phyloP scores from a whole-genome alignment of 2,888 invertebrate genomes.

The Chloroclystis v-ata region DNA sequence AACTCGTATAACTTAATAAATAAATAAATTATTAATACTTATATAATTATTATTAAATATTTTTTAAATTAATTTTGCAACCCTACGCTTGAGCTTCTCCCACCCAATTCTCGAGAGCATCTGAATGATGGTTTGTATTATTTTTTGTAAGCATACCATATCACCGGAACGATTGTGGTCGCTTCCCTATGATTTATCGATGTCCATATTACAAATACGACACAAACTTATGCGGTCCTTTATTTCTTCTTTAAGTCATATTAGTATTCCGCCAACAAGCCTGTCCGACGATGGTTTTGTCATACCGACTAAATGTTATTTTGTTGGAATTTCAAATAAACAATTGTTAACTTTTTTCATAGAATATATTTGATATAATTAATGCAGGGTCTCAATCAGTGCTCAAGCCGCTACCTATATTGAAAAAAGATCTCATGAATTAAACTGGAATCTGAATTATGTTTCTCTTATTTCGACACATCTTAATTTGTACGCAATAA shows the following conservation, averaged over 20 bases:
- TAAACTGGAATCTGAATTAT: constrained; percentile 49
- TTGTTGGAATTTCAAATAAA: constrained; percentile 76
- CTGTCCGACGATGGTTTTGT: constrained; percentile 73
- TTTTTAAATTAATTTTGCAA: constrained; percentile 28
- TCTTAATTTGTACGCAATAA: constrained; percentile 69
- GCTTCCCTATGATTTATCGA: constrained; percentile 77
- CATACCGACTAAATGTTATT: constrained; percentile 77
- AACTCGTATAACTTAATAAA: too few relatives aligned
- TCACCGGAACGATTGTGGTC: constrained; percentile 77
- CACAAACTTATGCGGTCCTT: constrained; percentile 74
- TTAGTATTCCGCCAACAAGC: constrained; percentile 76
- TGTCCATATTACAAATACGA: constrained; percentile 78
- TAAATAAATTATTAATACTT: too few relatives aligned
- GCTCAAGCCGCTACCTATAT: constrained; percentile 53
- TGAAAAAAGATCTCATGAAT: constrained; percentile 63
- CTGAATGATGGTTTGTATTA: constrained; percentile 74
- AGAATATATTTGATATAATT: constrained; percentile 61
- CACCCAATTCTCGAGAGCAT: constrained; percentile 73
- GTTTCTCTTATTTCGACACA: constrained; percentile 53
- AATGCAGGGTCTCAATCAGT: constrained; percentile 65
- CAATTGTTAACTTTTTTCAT: constrained; percentile 60
- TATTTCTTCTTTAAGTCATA: constrained; percentile 77
- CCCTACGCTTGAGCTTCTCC: constrained; percentile 57
- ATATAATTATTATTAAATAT: background rate
- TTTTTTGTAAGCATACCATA: constrained; percentile 76